Evolutionary conservation across 1,140 invertebrate species (phyloP).

Genomic region (Drosophila dunni): DNA sequence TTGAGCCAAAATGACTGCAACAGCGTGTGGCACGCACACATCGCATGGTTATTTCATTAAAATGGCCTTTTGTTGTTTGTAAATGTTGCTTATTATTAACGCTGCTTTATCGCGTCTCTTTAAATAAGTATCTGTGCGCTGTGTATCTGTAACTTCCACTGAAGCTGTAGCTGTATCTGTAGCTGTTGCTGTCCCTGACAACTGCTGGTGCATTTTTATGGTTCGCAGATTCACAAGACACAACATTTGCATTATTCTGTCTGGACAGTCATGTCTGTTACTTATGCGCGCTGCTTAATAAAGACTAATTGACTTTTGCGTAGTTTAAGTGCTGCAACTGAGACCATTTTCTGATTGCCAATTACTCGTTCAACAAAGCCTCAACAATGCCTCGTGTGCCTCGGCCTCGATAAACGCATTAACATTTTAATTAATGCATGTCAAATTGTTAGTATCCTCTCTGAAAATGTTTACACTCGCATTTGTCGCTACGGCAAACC

Average conservation of each 20-base stretch:
- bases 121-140: conserved; percentile 42
- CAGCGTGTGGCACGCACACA: conserved; percentile 61
- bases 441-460: conserved; percentile 48
- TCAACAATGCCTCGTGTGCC: conserved; percentile 22
- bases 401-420: conserved; percentile 75
- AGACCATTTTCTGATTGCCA: conserved; percentile 60
- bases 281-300: conserved; percentile 65
- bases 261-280: conserved; percentile 31
- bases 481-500: conserved; percentile 47
- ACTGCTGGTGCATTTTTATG: conserved; percentile 68
- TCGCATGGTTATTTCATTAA: conserved; percentile 81
- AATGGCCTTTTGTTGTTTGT: conserved; percentile 83
- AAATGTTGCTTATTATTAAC: conserved; percentile 83
- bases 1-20: conserved; percentile 36
- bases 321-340: conserved; percentile 26
- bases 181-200: conserved; percentile 33
- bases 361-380: conserved; percentile 61
- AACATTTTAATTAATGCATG: conserved; percentile 79
- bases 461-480: conserved; percentile 45
- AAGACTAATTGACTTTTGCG: conserved; percentile 79
- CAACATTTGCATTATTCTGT: conserved; percentile 75
- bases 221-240: conserved; percentile 57
- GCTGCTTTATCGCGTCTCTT: conserved; percentile 65
- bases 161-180: conserved; percentile 8
- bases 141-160: conserved; percentile 10